phyloP scores from a whole-genome alignment of 2,113 vertebrate species.

The Psilopogon haemacephalus region DNA sequence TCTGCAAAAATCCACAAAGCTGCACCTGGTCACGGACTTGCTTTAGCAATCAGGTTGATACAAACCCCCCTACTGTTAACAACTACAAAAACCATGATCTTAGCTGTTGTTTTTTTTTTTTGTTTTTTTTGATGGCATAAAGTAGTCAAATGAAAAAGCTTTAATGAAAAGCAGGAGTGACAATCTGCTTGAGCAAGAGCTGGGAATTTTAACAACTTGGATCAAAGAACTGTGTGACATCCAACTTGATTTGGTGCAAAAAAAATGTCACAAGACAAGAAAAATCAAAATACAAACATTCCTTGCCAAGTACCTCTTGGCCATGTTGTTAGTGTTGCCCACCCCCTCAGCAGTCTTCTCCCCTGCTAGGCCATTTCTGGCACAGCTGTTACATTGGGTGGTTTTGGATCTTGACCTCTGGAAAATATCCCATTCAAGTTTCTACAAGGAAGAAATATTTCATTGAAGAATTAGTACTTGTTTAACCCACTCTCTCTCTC shows the following conservation, averaged over 20 bases:
- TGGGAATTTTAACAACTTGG: background rate
- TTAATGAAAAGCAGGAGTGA: slow-evolving; percentile 21
- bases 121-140: background rate
- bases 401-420: slow-evolving; percentile 18
- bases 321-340: background rate
- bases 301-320: background rate
- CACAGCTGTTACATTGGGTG: background rate
- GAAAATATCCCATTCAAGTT: slow-evolving; percentile 47
- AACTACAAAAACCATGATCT: background rate
- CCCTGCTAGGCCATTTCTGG: slow-evolving; percentile 10
- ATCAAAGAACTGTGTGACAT: background rate
- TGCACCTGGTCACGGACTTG: background rate
- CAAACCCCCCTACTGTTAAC: background rate
- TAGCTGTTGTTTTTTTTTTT: too few species aligned
- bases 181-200: background rate
- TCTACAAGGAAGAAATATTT: slow-evolving; percentile 28
- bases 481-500: slow-evolving; percentile 5
- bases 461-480: slow-evolving; percentile 1
- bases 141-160: background rate
- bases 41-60: background rate
- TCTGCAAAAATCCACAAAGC: background rate
- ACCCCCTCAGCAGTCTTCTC: background rate
- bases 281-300: background rate
- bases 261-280: background rate
- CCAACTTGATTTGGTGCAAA: background rate